Conservation (phyloP, 2,113 vertebrate genomes). For the Chionodraco myersi region DNA sequence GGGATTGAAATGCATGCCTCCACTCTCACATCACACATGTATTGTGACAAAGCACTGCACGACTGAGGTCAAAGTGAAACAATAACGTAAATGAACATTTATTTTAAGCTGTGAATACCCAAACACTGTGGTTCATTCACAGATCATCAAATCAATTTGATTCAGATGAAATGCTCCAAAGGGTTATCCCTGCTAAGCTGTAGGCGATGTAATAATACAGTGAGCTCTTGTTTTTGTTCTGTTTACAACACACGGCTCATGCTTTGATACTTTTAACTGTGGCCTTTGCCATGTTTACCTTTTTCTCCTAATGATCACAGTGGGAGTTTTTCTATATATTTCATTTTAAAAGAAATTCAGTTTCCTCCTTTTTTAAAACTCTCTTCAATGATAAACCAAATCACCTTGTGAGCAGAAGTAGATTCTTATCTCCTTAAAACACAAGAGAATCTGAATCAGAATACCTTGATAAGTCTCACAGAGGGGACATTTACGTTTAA, state of each 20-base stretch:
- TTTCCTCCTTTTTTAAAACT: neutral
- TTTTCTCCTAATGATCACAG: neutral
- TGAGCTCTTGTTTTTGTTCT: neutral
- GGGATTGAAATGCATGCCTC: conserved; percentile 7
- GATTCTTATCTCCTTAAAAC: neutral
- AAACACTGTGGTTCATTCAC: conserved; percentile 20
- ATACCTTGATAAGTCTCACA: too few species aligned
- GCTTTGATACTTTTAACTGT: neutral
- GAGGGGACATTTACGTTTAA: too few species aligned
- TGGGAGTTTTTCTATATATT: neutral
- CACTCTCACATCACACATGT: conserved; percentile 16
- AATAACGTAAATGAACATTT: conserved; percentile 26
- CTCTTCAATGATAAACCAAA: neutral
- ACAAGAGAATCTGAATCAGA: neutral
- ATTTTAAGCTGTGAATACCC: conserved; percentile 13
- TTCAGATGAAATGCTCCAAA: conserved; percentile 20
- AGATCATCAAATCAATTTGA: conserved; percentile 17
- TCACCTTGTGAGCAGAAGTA: neutral
- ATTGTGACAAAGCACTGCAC: neutral
- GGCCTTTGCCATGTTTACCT: neutral
- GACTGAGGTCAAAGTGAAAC: conserved; percentile 15
- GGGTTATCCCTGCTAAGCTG: conserved; percentile 3
- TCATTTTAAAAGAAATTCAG: too few species aligned
- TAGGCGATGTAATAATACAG: neutral
- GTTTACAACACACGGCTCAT: neutral